Evolutionary conservation across 1,140 invertebrate species (phyloP).

Genomic region (Galendromus occidentalis): DNA sequence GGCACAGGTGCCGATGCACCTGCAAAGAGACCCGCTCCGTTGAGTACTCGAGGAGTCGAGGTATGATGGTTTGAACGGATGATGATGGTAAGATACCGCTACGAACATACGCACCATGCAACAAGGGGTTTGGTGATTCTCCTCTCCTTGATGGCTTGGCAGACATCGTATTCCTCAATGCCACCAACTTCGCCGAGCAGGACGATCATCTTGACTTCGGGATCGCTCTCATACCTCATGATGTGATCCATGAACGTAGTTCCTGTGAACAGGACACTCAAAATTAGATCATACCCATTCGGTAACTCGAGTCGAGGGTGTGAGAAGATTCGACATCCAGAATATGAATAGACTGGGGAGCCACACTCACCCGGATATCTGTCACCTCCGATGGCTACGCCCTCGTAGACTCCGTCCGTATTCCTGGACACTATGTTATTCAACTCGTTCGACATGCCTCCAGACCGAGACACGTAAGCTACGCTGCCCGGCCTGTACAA

Average conservation of each 20-base stretch:
- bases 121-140: conserved; percentile 81
- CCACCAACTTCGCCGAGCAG: conserved; percentile 88
- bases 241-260: conserved; percentile 97
- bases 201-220: conserved; percentile 74
- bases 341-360: neutral
- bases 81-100: no score
- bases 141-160: conserved; percentile 56
- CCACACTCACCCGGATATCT: conserved; percentile 28
- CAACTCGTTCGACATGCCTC: conserved; percentile 97
- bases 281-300: no score
- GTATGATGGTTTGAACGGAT: no score
- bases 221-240: conserved; percentile 51
- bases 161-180: conserved; percentile 97
- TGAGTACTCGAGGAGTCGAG: no score
- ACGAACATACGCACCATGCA: conserved; percentile 97
- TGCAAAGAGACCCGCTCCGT: neutral
- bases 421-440: conserved; percentile 96
- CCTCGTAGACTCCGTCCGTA: conserved; percentile 91
- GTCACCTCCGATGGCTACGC: conserved; percentile 98
- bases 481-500: conserved; percentile 79
- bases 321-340: no score
- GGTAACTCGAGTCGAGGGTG: no score
- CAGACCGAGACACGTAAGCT: conserved; percentile 91
- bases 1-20: conserved; percentile 24
- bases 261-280: conserved; percentile 49